These are phyloP conservation scores for Xanthorhoe designata DNA, from an alignment of 2,888 invertebrate genomes.

Conservation along the genomic window DNA sequence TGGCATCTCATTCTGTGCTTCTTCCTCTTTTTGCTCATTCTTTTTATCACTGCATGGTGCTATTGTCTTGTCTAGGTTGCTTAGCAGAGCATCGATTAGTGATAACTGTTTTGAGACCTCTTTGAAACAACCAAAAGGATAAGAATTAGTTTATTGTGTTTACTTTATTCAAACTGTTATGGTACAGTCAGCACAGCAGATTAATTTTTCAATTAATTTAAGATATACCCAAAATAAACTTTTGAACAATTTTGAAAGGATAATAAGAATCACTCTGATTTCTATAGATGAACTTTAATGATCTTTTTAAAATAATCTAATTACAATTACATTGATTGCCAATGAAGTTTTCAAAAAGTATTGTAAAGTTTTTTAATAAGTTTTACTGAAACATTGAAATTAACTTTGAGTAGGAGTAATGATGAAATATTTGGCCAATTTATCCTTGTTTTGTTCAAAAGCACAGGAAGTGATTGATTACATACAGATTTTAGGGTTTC, in stretches of 20 bases:
- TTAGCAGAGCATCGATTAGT: conserved; percentile 77
- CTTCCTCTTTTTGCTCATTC: conserved; percentile 83
- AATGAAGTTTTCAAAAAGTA: background rate
- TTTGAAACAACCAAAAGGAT: conserved; percentile 57
- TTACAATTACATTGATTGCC: no score
- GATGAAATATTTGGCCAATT: conserved; percentile 3
- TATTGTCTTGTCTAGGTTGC: conserved; percentile 80
- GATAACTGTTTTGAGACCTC: conserved; percentile 81
- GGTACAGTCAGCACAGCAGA: no score
- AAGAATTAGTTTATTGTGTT: conserved; percentile 5
- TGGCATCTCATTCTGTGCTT: conserved; percentile 86
- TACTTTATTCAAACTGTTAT: no score
- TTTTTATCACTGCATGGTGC: conserved; percentile 81
- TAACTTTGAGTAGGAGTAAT: background rate
- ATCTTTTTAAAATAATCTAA: no score
- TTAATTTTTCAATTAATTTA: no score
- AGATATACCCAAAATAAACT: no score
- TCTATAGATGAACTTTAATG: no score
- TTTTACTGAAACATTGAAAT: background rate
- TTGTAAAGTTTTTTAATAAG: background rate
- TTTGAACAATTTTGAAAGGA: no score
- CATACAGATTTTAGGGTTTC: no score
- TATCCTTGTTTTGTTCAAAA: no score
- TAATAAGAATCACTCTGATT: no score
- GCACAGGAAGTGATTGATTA: no score